A percentile compares a stretch with the other conserved stretches of the same genome.
Evolutionary conservation across 1,140 invertebrate genomes (phyloP).

Genomic region (Steinernema feltiae): DNA sequence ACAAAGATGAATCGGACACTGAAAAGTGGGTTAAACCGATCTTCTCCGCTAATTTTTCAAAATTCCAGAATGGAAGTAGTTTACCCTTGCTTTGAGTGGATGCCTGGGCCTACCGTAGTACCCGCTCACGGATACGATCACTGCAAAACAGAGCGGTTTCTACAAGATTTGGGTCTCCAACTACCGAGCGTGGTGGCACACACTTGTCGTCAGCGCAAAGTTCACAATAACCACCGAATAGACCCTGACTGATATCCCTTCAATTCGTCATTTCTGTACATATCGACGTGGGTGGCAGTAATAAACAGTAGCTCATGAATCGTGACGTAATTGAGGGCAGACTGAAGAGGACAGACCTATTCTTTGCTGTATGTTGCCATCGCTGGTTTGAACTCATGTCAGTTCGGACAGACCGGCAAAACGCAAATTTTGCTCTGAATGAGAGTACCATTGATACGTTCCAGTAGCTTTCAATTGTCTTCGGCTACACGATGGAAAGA

Average conservation of each 20-base stretch:
- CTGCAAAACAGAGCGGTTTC: conserved; percentile 23
- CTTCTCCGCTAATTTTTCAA: neutral
- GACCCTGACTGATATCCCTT: neutral
- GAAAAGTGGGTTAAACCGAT: conserved; percentile 34
- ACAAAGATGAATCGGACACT: conserved; percentile 37
- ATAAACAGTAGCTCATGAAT: neutral
- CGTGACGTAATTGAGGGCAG: too few species aligned
- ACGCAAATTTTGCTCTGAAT: too few species aligned
- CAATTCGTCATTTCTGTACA: neutral
- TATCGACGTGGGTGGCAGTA: neutral
- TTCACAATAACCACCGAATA: neutral
- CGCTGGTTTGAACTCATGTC: too few species aligned
- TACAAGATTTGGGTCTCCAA: conserved; percentile 43
- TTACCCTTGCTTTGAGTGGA: conserved; percentile 34
- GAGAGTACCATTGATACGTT: too few species aligned
- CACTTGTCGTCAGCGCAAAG: conserved; percentile 11
- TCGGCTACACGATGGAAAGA: too few species aligned
- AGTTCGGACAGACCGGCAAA: too few species aligned
- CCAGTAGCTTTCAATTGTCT: too few species aligned
- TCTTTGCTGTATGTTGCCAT: too few species aligned
- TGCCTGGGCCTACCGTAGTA: conserved; percentile 37
- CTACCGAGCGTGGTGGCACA: conserved; percentile 42
- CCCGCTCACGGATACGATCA: conserved; percentile 31
- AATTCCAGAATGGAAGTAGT: conserved; percentile 35
- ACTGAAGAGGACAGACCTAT: too few species aligned